A percentile compares a stretch with the other conserved stretches of the same genome.
phyloP scores from a whole-genome alignment of 2,888 invertebrate species.

The Caenorhabditis angaria region DNA sequence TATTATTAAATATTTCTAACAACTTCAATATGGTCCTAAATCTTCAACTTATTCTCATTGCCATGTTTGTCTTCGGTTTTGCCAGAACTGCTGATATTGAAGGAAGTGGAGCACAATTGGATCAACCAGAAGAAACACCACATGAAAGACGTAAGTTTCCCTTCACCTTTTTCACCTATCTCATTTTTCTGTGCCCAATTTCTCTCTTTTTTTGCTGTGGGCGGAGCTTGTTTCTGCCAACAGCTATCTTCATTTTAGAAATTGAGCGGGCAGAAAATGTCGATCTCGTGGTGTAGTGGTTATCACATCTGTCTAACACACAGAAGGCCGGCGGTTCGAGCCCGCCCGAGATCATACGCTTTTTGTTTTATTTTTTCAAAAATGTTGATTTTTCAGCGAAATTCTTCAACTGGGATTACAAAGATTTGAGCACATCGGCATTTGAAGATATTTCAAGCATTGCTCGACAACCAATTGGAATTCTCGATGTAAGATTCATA shows the following conservation, averaged over 20 bases:
- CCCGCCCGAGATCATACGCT: slow-evolving; percentile 63
- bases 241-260: background rate
- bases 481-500: slow-evolving; percentile 10
- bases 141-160: slow-evolving; percentile 7
- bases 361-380: slow-evolving; percentile 7
- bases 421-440: slow-evolving; percentile 30
- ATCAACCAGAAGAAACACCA: background rate
- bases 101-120: background rate
- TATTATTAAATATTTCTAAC: background rate
- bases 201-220: background rate
- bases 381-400: slow-evolving; percentile 18
- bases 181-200: background rate
- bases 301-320: slow-evolving; percentile 71
- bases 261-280: background rate
- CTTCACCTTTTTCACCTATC: background rate
- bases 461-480: slow-evolving; percentile 18
- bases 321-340: slow-evolving; percentile 70
- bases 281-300: slow-evolving; percentile 69
- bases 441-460: slow-evolving; percentile 27
- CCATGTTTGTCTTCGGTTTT: background rate
- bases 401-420: slow-evolving; percentile 39
- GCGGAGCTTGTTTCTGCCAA: too few species aligned
- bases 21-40: background rate
- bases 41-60: background rate
- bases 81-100: background rate